Evolutionary conservation across 2,113 vertebrate species (phyloP).

Genomic region (Excalfactoria chinensis): DNA sequence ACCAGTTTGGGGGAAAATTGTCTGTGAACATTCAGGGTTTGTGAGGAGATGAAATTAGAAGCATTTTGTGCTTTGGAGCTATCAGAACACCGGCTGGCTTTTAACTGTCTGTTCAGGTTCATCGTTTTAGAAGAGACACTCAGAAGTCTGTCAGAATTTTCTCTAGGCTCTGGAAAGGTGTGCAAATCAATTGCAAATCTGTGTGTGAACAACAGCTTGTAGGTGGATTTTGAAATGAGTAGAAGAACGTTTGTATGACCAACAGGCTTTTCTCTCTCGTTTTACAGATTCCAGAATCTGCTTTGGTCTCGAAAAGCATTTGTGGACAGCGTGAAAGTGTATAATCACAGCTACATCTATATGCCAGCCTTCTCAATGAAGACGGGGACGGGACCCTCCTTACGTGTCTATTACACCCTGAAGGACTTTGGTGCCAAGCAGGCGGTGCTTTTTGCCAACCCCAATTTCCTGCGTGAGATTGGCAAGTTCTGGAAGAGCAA

Average conservation of each 20-base stretch:
- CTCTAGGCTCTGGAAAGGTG: background rate
- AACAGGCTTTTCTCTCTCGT: background rate
- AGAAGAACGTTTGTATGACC: background rate
- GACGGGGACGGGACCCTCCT: constrained; percentile 88
- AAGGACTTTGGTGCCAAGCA: constrained; percentile 88
- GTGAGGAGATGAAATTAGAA: background rate
- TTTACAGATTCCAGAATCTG: constrained; percentile 91
- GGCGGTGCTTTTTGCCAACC: constrained; percentile 93
- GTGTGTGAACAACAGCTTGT: background rate
- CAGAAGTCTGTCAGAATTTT: background rate
- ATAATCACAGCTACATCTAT: constrained; percentile 94
- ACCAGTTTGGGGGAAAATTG: background rate
- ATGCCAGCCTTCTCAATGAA: constrained; percentile 98
- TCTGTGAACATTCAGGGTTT: background rate
- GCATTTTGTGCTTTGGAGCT: background rate
- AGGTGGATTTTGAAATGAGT: background rate
- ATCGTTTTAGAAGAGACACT: background rate
- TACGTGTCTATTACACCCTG: constrained; percentile 90
- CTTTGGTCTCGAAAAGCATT: constrained; percentile 94
- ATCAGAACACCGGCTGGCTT: background rate
- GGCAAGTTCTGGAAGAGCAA: constrained; percentile 93
- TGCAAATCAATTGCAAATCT: background rate
- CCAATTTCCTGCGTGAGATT: constrained; percentile 89
- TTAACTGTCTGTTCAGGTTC: background rate
- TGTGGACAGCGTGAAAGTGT: constrained; percentile 91